Conservation (phyloP, 2,113 vertebrate genomes). For the Columba janthina region DNA sequence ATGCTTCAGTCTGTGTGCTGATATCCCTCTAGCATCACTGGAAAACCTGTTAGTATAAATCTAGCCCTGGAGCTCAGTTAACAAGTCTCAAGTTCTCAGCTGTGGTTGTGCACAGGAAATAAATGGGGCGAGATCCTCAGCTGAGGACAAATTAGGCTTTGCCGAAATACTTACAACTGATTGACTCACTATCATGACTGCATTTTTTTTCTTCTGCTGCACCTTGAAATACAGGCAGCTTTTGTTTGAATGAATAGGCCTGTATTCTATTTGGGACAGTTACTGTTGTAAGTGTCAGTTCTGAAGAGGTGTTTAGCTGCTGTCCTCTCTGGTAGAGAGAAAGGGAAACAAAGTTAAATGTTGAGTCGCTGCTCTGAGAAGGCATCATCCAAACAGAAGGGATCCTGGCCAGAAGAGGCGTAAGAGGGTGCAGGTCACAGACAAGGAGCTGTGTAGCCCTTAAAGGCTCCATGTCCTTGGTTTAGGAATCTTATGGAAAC, state of each 20-base stretch:
- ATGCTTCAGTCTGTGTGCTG: background rate
- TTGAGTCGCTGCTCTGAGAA: background rate
- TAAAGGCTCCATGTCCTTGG: background rate
- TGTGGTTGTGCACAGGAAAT: background rate
- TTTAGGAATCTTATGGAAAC: background rate
- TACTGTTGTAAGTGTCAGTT: background rate
- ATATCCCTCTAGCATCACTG: background rate
- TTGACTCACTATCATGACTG: background rate
- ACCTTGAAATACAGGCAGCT: background rate
- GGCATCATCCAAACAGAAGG: background rate
- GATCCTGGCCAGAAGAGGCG: background rate
- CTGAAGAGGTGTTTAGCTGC: background rate
- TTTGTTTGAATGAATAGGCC: background rate
- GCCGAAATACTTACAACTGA: background rate
- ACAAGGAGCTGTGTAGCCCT: background rate
- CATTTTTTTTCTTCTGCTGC: background rate
- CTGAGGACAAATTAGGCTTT: background rate
- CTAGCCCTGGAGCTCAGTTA: background rate
- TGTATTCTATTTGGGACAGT: background rate
- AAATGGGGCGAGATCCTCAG: background rate
- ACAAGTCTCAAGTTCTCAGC: background rate
- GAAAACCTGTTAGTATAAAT: background rate
- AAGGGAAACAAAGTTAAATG: background rate
- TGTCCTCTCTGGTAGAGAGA: background rate
- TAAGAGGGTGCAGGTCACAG: background rate